A percentile compares a stretch with the other conserved stretches of the same genome.
Evolutionary conservation across 2,888 invertebrate genomes (phyloP).

Genomic region (Philereme vetulata): DNA sequence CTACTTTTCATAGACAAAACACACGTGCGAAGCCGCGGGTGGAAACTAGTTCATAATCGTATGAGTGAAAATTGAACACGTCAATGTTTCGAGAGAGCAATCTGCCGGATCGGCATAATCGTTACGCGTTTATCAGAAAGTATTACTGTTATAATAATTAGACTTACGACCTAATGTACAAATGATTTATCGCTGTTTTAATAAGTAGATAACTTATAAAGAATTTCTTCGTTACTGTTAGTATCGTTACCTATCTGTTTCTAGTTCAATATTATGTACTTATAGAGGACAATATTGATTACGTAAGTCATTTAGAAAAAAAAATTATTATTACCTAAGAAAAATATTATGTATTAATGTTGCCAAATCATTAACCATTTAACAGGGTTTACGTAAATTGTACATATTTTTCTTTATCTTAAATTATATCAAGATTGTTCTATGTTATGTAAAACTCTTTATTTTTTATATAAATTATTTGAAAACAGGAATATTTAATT

Average conservation of each 20-base stretch:
- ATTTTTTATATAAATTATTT: conserved; percentile 2
- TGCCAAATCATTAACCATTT: conserved; percentile 54
- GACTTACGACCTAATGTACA: conserved; percentile 3
- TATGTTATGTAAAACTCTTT: neutral
- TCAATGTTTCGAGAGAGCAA: too few species aligned
- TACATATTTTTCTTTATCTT: conserved; percentile 21
- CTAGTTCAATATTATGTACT: conserved; percentile 38
- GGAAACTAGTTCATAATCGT: too few species aligned
- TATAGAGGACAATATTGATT: conserved; percentile 1
- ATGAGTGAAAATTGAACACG: too few species aligned
- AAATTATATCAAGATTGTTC: neutral
- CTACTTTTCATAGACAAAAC: too few species aligned
- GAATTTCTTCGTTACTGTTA: conserved; percentile 14
- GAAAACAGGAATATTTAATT: conserved; percentile 16
- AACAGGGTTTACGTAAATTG: conserved; percentile 54
- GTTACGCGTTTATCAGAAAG: neutral
- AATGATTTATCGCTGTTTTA: conserved; percentile 1
- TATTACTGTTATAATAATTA: neutral
- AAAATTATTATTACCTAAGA: neutral
- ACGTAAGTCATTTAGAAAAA: neutral
- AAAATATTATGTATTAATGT: conserved; percentile 26
- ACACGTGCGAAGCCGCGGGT: too few species aligned
- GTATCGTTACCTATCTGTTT: conserved; percentile 43
- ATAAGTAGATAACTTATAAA: neutral
- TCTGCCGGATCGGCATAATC: too few species aligned